A percentile compares a stretch with the other conserved stretches of the same genome.
These are phyloP conservation scores for Sepioteuthis lessoniana DNA, from an alignment of 2,888 invertebrate species.

Conservation along the genomic window DNA sequence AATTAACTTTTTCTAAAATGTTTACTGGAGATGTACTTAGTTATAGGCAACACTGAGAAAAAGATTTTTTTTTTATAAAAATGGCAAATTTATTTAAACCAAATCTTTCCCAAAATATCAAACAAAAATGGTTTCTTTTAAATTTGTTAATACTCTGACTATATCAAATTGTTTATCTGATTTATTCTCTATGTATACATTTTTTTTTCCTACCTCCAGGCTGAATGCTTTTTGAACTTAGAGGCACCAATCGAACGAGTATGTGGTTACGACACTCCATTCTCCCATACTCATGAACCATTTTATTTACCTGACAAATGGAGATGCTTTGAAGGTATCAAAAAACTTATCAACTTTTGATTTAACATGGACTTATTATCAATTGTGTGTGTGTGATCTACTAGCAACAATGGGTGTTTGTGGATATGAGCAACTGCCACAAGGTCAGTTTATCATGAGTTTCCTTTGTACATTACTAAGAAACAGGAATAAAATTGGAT, in stretches of 20 bases:
- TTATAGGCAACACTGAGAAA: too few species aligned
- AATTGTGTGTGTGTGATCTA: not conserved
- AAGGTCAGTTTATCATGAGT: not conserved
- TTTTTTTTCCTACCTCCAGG: slow-evolving; percentile 78
- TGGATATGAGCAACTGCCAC: not conserved
- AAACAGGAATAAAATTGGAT: not conserved
- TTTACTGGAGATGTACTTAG: too few species aligned
- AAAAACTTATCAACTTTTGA: slow-evolving; percentile 83
- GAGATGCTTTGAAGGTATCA: slow-evolving; percentile 89
- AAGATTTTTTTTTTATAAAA: too few species aligned
- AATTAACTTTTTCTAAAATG: too few species aligned
- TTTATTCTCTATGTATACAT: too few species aligned
- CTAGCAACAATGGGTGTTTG: not conserved
- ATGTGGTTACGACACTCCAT: slow-evolving; percentile 97
- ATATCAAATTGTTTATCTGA: too few species aligned
- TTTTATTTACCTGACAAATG: slow-evolving; percentile 96
- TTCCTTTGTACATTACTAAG: not conserved
- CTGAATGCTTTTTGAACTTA: slow-evolving; percentile 93
- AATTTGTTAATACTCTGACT: too few species aligned
- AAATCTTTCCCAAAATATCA: too few species aligned
- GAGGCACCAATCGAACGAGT: slow-evolving; percentile 93
- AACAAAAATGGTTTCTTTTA: too few species aligned
- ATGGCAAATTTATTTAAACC: too few species aligned
- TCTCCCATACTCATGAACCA: slow-evolving; percentile 95
- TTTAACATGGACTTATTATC: not conserved